Evolutionary conservation across 1,140 invertebrate genomes (phyloP).

Genomic region (Oppia nitens): DNA sequence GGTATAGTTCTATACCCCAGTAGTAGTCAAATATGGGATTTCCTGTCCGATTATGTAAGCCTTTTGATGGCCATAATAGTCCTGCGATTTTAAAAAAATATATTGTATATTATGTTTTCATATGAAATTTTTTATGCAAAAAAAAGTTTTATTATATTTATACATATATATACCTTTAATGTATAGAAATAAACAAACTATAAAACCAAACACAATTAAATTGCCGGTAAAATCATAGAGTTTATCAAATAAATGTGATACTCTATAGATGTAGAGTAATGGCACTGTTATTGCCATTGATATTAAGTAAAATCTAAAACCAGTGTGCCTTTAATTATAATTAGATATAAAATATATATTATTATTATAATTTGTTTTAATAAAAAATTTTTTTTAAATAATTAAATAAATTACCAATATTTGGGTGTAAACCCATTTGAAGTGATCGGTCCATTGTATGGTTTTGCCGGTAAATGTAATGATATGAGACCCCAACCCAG

Average conservation of each 20-base stretch:
- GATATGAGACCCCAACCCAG: slow-evolving; percentile 2
- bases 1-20: slow-evolving; percentile 33
- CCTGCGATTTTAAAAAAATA: background rate
- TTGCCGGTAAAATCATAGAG: background rate
- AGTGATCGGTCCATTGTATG: slow-evolving; percentile 7
- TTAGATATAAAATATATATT: too few relatives aligned
- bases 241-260: slow-evolving; percentile 10
- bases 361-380: too few relatives aligned
- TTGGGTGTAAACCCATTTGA: background rate
- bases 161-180: slow-evolving; percentile 8
- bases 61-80: background rate
- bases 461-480: background rate
- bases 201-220: slow-evolving; percentile 6
- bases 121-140: too few relatives aligned
- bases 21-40: slow-evolving; percentile 31
- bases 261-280: background rate
- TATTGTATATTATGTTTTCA: background rate
- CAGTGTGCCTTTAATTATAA: too few relatives aligned
- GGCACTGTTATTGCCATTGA: background rate
- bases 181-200: slow-evolving; percentile 21
- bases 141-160: background rate
- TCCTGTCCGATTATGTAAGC: background rate
- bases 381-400: too few relatives aligned
- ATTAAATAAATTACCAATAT: too few relatives aligned
- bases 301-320: slow-evolving; percentile 6